These are phyloP conservation scores for Tethea ocularis DNA, from an alignment of 2,888 invertebrate genomes.

Conservation along the genomic window DNA sequence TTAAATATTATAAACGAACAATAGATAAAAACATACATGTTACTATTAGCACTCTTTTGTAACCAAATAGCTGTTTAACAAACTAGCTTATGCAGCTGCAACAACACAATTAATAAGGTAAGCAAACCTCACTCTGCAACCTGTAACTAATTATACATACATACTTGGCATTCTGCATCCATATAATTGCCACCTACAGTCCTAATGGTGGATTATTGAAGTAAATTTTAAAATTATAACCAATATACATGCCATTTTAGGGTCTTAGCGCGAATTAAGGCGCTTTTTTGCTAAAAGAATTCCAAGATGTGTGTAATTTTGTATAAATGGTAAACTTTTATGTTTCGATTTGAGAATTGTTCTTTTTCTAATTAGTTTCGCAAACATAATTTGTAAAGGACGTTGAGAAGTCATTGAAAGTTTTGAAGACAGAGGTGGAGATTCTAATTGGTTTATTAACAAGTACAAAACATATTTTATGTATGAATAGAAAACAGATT, in stretches of 20 bases:
- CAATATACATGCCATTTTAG: slow-evolving; percentile 56
- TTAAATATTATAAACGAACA: too few relatives aligned
- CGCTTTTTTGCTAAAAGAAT: background rate
- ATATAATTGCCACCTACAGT: slow-evolving; percentile 42
- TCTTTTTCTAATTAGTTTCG: slow-evolving; percentile 8
- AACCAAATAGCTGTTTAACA: slow-evolving; percentile 20
- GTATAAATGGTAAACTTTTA: slow-evolving; percentile 6
- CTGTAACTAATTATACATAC: slow-evolving; percentile 28
- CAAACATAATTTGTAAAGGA: background rate
- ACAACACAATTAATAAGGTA: background rate
- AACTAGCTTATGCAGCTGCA: background rate
- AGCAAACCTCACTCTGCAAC: slow-evolving; percentile 15
- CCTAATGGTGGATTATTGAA: slow-evolving; percentile 45
- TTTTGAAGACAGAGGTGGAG: too few relatives aligned
- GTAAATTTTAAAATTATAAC: slow-evolving; percentile 51
- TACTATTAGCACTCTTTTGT: slow-evolving; percentile 19
- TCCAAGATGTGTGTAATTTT: slow-evolving; percentile 7
- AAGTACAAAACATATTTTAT: too few relatives aligned
- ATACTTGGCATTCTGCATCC: slow-evolving; percentile 28
- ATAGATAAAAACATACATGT: background rate
- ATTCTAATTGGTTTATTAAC: too few relatives aligned
- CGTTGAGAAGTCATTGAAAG: too few relatives aligned
- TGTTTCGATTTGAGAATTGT: slow-evolving; percentile 2
- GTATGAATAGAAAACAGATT: too few relatives aligned
- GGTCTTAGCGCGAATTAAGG: slow-evolving; percentile 39